Conservation (phyloP, 1,140 invertebrate species). For the Aphelinus certus region DNA sequence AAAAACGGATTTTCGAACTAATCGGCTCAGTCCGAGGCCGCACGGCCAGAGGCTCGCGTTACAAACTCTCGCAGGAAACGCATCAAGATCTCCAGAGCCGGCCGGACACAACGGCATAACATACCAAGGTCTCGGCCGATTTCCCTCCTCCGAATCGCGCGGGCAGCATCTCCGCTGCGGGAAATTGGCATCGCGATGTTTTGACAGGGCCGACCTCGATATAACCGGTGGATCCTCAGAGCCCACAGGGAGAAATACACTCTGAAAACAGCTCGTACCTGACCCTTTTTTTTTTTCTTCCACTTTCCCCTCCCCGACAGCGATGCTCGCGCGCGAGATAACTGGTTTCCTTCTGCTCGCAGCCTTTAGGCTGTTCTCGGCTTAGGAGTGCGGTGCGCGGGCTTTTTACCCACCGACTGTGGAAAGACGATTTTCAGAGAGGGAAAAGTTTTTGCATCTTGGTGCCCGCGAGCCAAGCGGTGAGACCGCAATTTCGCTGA, state of each 20-base stretch:
- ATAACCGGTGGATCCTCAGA: neutral
- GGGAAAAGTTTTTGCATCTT: neutral
- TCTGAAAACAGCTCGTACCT: constrained; percentile 27
- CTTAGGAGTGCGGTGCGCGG: constrained; percentile 16
- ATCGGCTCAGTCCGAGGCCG: no score
- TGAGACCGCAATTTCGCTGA: neutral
- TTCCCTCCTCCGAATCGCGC: no score
- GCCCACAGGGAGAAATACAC: constrained; percentile 30
- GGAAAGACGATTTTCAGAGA: neutral
- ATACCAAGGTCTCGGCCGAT: no score
- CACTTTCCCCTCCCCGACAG: constrained; percentile 1
- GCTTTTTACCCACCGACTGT: constrained; percentile 24
- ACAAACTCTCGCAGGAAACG: no score
- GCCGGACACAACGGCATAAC: no score
- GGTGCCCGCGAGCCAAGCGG: neutral
- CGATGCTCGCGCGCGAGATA: constrained; percentile 6
- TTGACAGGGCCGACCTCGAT: constrained; percentile 57
- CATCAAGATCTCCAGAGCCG: no score
- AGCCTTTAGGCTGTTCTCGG: constrained; percentile 27
- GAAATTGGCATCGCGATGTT: constrained; percentile 46
- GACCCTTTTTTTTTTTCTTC: constrained; percentile 26
- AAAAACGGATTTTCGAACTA: no score
- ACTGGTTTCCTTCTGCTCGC: constrained; percentile 31
- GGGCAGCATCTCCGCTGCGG: neutral
- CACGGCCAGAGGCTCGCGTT: no score